Percentiles rank a stretch among this genome's conserved stretches.
These are phyloP conservation scores for Brienomyrus brachyistius DNA, from an alignment of 2,113 vertebrate species.

Conservation along the genomic window DNA sequence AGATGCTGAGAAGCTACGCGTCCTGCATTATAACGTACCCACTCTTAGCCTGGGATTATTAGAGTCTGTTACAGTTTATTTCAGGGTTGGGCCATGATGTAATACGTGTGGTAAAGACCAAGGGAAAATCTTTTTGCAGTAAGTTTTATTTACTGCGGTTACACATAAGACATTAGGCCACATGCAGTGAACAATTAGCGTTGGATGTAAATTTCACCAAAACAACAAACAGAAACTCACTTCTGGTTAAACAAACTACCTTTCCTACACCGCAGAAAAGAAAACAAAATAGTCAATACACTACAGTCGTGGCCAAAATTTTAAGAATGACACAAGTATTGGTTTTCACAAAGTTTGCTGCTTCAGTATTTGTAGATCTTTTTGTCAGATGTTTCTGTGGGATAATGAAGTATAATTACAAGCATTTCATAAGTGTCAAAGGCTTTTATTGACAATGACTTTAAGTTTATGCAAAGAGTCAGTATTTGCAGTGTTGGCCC, in stretches of 20 bases:
- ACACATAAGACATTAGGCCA: background rate
- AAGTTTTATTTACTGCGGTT: background rate
- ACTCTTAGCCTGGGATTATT: background rate
- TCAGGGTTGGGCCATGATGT: background rate
- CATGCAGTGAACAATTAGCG: background rate
- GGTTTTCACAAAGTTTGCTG: no score
- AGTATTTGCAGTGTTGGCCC: no score
- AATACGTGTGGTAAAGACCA: background rate
- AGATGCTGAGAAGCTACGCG: background rate
- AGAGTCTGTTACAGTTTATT: background rate
- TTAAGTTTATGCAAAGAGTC: no score
- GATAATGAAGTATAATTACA: no score
- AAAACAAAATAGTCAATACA: background rate
- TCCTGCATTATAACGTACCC: background rate
- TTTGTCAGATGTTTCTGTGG: no score
- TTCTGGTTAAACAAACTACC: background rate
- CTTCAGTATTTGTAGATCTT: no score
- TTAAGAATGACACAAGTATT: no score
- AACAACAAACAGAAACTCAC: background rate
- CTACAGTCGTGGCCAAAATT: background rate
- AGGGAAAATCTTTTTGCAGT: background rate
- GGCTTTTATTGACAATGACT: no score
- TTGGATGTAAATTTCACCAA: background rate
- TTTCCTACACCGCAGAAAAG: background rate
- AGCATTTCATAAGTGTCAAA: no score